Evolutionary conservation across 2,797 vertebrate genomes (phyloP), one percentile per base, ranked within the genome.

Genomic region (Lophotriccus pileatus): DNA sequence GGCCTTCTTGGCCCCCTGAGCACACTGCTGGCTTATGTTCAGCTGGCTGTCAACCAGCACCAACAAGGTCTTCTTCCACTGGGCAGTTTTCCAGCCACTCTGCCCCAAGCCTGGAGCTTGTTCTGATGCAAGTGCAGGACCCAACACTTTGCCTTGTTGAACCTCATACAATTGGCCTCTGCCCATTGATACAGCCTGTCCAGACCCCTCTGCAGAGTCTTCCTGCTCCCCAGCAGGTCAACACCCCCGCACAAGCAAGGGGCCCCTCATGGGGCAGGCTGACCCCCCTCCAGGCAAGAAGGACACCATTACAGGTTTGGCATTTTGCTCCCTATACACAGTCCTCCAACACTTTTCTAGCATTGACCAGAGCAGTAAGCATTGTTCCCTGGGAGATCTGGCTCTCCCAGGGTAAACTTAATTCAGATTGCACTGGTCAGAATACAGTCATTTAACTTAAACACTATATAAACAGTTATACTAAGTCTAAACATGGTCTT

Each of bases 231-330:
- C 16, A 34, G 64, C 14, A 83, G 24, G 39, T 37, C 0, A 0
- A 30, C 12, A 39, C 0, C 14, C 5, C 18, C 1, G 0, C n/a
- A 64, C 3, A 3, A 50, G 50, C 23, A 44, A 21, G 23, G 13
- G 4, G 2, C 24, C 14, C 12, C 9, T n/a, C 3, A 36, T 4
- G 4, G 14, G 30, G 5, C 25, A 68, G 43, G 28, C 18, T 34
- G 28, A 8, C 68, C 19, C 8, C 24, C 9, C n/a, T n/a, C 58
- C 19, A 49, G 10, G 22, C 22, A 58, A 53, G 39, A 77, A 9
- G 39, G 37, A 37, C 28, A 64, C 9, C 21, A 23, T 34, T 64
- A 44, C 10, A 64, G 12, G 15, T 50, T 55, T 75, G 50, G 24
- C 55, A 68, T 69, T 43, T 60, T 58, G 39, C 17, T 58, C 27